These are phyloP conservation scores for Lucilia cuprina DNA, from an alignment of 1,140 invertebrate species.

Conservation along the genomic window DNA sequence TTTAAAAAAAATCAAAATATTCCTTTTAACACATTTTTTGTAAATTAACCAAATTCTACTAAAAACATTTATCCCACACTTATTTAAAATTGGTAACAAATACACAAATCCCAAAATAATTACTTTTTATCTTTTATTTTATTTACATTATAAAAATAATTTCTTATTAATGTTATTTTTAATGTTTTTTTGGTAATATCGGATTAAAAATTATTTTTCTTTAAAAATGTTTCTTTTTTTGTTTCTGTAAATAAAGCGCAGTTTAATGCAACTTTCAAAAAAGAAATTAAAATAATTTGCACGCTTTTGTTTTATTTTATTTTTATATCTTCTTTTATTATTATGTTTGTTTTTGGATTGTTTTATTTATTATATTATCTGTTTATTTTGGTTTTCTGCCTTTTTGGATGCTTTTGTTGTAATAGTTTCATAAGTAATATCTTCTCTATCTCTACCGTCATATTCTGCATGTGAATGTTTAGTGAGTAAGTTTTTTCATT, in stretches of 20 bases:
- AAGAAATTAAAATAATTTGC: constrained; percentile 44
- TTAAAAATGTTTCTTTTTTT: constrained; percentile 3
- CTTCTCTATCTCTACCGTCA: not conserved
- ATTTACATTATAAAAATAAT: not conserved
- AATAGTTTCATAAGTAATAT: not conserved
- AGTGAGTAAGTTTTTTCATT: not conserved
- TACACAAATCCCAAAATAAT: not conserved
- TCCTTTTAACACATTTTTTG: not conserved
- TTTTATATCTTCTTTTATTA: constrained; percentile 38
- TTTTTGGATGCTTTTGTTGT: constrained; percentile 22
- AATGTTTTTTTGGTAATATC: not conserved
- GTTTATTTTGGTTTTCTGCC: constrained; percentile 18
- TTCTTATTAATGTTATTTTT: not conserved
- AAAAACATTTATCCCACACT: not conserved
- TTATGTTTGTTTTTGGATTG: constrained; percentile 38
- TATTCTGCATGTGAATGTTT: constrained; percentile 13
- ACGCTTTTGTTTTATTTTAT: constrained; percentile 51
- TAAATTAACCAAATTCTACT: not conserved
- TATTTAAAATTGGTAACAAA: not conserved
- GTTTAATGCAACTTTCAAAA: constrained; percentile 21
- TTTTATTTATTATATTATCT: constrained; percentile 29
- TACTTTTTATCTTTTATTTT: not conserved
- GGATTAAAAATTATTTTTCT: not conserved
- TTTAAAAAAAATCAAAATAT: too few relatives aligned
- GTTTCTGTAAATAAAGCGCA: constrained; percentile 28